phyloP scores from a whole-genome alignment of 2,888 invertebrate genomes.

The Drosophila merina region DNA sequence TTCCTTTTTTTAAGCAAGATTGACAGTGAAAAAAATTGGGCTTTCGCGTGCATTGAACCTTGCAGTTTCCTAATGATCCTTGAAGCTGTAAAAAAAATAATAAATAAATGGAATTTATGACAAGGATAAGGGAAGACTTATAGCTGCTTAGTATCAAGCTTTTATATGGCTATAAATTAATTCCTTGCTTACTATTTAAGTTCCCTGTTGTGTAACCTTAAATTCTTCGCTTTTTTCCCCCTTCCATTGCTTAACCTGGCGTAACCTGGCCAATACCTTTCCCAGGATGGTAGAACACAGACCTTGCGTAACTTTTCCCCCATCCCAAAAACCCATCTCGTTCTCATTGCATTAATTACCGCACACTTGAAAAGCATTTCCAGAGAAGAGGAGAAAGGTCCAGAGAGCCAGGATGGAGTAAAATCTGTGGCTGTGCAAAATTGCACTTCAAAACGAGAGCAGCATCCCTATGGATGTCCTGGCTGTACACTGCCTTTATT shows the following conservation, averaged over 20 bases:
- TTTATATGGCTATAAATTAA: not conserved
- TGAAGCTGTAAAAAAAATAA: slow-evolving; percentile 39
- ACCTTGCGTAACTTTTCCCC: slow-evolving; percentile 50
- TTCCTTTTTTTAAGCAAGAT: slow-evolving; percentile 41
- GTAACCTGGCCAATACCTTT: slow-evolving; percentile 35
- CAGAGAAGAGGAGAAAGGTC: slow-evolving; percentile 16
- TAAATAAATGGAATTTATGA: slow-evolving; percentile 15
- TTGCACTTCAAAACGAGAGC: slow-evolving; percentile 68
- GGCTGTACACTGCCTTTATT: slow-evolving; percentile 26
- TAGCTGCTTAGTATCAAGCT: not conserved
- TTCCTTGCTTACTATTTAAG: not conserved
- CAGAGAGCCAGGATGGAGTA: slow-evolving; percentile 15
- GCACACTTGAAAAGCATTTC: slow-evolving; percentile 58
- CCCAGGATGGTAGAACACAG: slow-evolving; percentile 14
- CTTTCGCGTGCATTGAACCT: slow-evolving; percentile 72
- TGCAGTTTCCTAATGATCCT: slow-evolving; percentile 74
- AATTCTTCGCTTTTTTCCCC: not conserved
- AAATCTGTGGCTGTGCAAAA: slow-evolving; percentile 77
- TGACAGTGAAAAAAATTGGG: slow-evolving; percentile 4
- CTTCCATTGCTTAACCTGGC: not conserved
- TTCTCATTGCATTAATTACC: slow-evolving; percentile 75
- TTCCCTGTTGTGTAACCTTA: not conserved
- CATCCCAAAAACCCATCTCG: not conserved
- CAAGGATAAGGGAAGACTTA: not conserved
- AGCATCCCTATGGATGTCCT: slow-evolving; percentile 8